Conservation (phyloP, 2,888 invertebrate species). For the Folsomia manolachei region DNA sequence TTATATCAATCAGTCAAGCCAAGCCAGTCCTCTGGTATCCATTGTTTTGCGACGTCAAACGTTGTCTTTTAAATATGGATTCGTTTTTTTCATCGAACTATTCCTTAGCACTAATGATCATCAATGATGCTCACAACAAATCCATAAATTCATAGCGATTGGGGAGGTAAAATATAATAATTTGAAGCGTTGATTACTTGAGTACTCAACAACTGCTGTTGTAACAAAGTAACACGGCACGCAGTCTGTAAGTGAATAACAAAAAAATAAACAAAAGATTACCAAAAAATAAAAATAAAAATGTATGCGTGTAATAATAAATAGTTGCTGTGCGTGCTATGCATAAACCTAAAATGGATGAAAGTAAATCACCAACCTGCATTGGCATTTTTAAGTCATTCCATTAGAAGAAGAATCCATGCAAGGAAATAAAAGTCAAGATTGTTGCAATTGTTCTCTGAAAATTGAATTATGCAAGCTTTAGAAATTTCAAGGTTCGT, state of each 20-base stretch:
- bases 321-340: neutral
- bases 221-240: constrained; percentile 49
- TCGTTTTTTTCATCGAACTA: neutral
- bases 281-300: neutral
- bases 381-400: constrained; percentile 10
- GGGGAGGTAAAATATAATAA: neutral
- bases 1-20: neutral
- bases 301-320: neutral
- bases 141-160: neutral
- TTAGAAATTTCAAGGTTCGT: too few relatives aligned
- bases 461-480: neutral
- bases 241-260: constrained; percentile 41
- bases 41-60: neutral
- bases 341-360: too few relatives aligned
- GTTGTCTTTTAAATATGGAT: neutral
- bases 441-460: constrained; percentile 19
- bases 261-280: constrained; percentile 28
- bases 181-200: too few relatives aligned
- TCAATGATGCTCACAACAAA: neutral
- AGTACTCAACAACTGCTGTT: constrained; percentile 12
- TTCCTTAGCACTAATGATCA: too few relatives aligned
- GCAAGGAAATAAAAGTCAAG: constrained; percentile 15
- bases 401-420: constrained; percentile 15
- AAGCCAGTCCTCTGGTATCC: too few relatives aligned
- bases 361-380: constrained; percentile 11